These are phyloP conservation scores for Ramazzottius varieornatus DNA, from an alignment of 2,888 invertebrate genomes.

Conservation along the genomic window DNA sequence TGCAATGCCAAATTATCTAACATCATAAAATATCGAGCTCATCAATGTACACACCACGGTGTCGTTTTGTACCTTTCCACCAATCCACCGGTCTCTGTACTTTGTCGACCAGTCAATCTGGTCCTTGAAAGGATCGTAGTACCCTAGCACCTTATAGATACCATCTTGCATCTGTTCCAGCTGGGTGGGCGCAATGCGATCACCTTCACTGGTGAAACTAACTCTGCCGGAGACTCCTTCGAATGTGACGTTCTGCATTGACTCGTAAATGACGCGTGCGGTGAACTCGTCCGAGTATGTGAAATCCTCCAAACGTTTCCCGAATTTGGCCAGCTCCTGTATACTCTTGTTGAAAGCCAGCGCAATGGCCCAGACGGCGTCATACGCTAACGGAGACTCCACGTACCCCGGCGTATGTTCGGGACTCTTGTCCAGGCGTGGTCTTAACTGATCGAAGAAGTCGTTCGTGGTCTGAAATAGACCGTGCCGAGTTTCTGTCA, in stretches of 20 bases:
- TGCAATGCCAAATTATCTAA: no score
- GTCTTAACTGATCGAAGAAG: neutral
- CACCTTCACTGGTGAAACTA: slow-evolving; percentile 80
- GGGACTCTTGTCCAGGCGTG: neutral
- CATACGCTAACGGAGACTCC: slow-evolving; percentile 93
- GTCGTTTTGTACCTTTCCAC: no score
- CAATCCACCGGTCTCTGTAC: slow-evolving; percentile 54
- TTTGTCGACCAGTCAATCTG: slow-evolving; percentile 71
- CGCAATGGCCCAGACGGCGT: slow-evolving; percentile 96
- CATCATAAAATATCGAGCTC: no score
- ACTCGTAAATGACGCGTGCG: slow-evolving; percentile 78
- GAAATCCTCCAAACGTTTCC: slow-evolving; percentile 69
- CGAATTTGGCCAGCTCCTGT: slow-evolving; percentile 49
- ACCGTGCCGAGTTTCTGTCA: neutral
- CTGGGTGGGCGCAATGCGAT: slow-evolving; percentile 88
- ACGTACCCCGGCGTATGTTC: slow-evolving; percentile 37
- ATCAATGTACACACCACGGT: no score
- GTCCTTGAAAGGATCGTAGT: slow-evolving; percentile 80
- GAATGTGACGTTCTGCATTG: slow-evolving; percentile 94
- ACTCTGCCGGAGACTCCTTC: slow-evolving; percentile 88
- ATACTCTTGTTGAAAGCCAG: slow-evolving; percentile 90
- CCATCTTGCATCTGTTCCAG: slow-evolving; percentile 83
- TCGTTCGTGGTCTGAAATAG: slow-evolving; percentile 4
- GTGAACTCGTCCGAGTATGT: slow-evolving; percentile 81
- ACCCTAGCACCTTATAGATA: slow-evolving; percentile 71